A percentile compares a stretch with the other conserved stretches of the same genome.
Evolutionary conservation across 2,797 vertebrate genomes (phyloP).

Genomic region (Syndactyla subalaris): DNA sequence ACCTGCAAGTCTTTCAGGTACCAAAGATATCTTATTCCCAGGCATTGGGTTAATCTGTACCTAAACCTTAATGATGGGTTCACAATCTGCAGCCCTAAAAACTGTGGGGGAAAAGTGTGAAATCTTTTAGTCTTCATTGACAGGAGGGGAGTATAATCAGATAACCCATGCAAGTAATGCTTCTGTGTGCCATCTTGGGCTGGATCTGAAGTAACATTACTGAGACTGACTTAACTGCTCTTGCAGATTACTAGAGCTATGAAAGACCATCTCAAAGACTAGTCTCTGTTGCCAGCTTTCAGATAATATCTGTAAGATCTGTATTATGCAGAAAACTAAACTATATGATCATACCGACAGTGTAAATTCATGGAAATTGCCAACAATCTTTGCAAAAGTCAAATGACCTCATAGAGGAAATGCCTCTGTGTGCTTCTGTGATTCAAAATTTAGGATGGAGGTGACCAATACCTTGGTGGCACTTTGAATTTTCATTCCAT

Average conservation of each 20-base stretch:
- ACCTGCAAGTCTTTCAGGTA: neutral
- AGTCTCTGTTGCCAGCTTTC: neutral
- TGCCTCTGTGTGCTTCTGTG: neutral
- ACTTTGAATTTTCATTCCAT: neutral
- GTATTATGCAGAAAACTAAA: neutral
- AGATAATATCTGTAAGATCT: neutral
- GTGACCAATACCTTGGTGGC: neutral
- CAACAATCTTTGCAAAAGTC: neutral
- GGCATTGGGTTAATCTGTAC: neutral
- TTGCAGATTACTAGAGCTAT: neutral
- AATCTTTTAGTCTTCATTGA: neutral
- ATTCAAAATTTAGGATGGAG: neutral
- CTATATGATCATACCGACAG: neutral
- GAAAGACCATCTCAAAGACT: neutral
- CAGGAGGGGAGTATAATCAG: neutral
- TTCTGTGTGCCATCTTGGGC: neutral
- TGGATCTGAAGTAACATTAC: neutral
- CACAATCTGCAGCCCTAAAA: neutral
- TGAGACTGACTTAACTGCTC: neutral
- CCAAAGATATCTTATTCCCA: neutral
- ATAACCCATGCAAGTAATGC: neutral
- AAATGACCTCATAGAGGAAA: neutral
- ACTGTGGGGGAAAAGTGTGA: rapidly evolving
- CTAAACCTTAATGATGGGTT: neutral
- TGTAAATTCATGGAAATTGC: neutral